Evolutionary conservation across 1,140 invertebrate species (phyloP).

Genomic region (Drosophila nasuta): DNA sequence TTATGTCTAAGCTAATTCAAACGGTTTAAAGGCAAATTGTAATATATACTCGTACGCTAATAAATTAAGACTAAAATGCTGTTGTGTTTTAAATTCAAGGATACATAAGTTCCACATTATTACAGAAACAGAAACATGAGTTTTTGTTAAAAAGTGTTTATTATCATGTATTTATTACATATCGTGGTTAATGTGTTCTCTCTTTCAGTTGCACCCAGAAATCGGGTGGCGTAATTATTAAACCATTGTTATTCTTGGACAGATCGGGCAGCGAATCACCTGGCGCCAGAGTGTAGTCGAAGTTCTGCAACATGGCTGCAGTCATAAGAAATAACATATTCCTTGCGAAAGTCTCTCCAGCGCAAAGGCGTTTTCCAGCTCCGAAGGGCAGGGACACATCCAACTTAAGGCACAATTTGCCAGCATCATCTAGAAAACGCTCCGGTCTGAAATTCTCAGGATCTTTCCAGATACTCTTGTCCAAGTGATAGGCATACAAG

Average conservation of each 20-base stretch:
- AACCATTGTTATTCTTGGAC: constrained; percentile 75
- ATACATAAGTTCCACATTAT: not conserved
- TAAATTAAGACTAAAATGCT: constrained; percentile 61
- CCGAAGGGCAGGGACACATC: constrained; percentile 87
- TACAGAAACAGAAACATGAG: not conserved
- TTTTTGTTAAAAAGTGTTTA: not conserved
- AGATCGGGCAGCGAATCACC: constrained; percentile 77
- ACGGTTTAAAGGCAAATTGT: constrained; percentile 46
- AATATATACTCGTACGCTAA: constrained; percentile 48
- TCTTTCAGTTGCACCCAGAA: constrained; percentile 83
- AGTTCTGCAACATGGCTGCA: constrained; percentile 88
- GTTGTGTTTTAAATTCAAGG: constrained; percentile 30
- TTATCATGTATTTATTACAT: too few species aligned
- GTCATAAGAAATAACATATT: constrained; percentile 89
- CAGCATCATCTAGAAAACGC: constrained; percentile 84
- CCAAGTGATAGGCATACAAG: constrained; percentile 86
- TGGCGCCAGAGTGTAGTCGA: constrained; percentile 85
- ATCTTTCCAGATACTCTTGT: constrained; percentile 88
- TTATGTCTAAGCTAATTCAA: constrained; percentile 27
- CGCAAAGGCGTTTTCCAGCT: constrained; percentile 89
- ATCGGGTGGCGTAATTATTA: constrained; percentile 79
- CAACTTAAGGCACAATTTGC: constrained; percentile 70
- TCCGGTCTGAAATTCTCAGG: constrained; percentile 90
- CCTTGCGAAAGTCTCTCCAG: constrained; percentile 90
- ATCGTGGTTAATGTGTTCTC: constrained; percentile 30